These are phyloP conservation scores for Cheumatopsyche charites DNA, from an alignment of 1,140 invertebrate genomes.

Conservation along the genomic window DNA sequence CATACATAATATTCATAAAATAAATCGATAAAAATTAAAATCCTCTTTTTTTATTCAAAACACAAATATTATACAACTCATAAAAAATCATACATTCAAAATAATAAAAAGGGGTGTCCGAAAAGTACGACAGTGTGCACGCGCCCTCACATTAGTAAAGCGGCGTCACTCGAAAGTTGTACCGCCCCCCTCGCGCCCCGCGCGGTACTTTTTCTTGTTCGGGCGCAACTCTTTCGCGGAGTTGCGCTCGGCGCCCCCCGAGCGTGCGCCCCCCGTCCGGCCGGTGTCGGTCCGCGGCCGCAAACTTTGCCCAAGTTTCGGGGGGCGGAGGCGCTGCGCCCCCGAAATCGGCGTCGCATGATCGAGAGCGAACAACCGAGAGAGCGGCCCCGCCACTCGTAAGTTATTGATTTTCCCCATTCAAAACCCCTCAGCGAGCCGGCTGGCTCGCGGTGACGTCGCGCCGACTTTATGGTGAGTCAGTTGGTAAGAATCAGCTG, in stretches of 20 bases:
- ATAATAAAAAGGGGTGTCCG: too few relatives aligned
- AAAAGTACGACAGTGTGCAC: too few relatives aligned
- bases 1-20: too few relatives aligned
- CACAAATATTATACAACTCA: too few relatives aligned
- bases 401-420: constrained; percentile 65
- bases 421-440: constrained; percentile 58
- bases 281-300: constrained; percentile 56
- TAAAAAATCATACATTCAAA: too few relatives aligned
- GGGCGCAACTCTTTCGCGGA: constrained; percentile 44
- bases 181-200: background rate
- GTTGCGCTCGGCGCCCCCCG: constrained; percentile 45
- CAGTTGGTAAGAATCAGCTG: too few relatives aligned
- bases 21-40: too few relatives aligned
- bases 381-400: constrained; percentile 56
- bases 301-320: constrained; percentile 60
- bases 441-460: constrained; percentile 56
- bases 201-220: background rate
- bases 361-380: constrained; percentile 39
- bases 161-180: background rate
- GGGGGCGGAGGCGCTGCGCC: background rate
- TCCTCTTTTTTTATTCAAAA: too few relatives aligned
- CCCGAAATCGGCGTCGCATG: constrained; percentile 46
- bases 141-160: too few relatives aligned
- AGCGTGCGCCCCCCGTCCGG: constrained; percentile 45
- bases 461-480: constrained; percentile 47